These are phyloP conservation scores for Bubo scandiacus DNA, from an alignment of 2,113 vertebrate genomes.

Conservation along the genomic window DNA sequence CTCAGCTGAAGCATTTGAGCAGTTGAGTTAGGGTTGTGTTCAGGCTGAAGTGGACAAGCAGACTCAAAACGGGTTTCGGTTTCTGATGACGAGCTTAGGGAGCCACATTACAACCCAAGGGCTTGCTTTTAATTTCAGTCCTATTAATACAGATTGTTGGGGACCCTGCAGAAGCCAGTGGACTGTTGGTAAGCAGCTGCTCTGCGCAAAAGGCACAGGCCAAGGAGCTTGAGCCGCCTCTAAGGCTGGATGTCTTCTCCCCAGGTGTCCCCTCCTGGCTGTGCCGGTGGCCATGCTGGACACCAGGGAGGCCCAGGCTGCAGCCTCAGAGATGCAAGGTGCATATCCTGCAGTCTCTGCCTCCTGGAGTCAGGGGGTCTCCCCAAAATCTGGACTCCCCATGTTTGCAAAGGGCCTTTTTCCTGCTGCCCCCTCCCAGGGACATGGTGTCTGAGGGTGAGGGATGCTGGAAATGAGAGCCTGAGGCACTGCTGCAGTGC, in stretches of 20 bases:
- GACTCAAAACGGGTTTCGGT: neutral
- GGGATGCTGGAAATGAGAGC: neutral
- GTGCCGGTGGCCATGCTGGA: fast-evolving
- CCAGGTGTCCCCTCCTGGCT: neutral
- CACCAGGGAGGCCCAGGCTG: neutral
- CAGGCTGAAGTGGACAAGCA: neutral
- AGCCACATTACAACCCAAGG: neutral
- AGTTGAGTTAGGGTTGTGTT: too few relatives aligned
- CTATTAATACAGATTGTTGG: fast-evolving
- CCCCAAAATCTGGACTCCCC: neutral
- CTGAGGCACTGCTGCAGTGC: neutral
- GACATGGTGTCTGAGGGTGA: fast-evolving
- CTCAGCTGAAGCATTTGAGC: neutral
- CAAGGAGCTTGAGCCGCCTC: neutral
- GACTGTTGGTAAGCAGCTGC: fast-evolving
- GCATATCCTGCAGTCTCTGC: neutral
- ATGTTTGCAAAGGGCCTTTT: neutral
- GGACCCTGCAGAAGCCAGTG: neutral
- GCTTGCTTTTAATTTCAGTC: neutral
- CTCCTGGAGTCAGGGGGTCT: fast-evolving
- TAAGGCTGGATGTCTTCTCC: neutral
- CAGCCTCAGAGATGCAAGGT: neutral
- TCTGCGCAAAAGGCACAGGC: neutral
- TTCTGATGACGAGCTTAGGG: neutral
- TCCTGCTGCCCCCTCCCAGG: neutral